Base-by-base conservation (phyloP, 1,140 invertebrate genomes). In the Pogonomyrmex californicus region DNA sequence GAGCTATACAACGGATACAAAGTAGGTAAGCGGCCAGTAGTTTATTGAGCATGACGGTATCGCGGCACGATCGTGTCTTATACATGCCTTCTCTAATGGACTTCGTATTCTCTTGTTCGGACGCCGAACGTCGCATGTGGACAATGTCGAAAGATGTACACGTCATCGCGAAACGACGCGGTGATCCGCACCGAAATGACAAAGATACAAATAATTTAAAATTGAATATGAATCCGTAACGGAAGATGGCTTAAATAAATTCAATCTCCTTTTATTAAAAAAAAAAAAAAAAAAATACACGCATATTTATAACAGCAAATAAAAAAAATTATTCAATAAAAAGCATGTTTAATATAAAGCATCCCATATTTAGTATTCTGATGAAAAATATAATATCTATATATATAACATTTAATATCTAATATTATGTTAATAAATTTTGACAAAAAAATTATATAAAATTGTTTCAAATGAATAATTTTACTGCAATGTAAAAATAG, bases 41-140 rank as follows among this genome's bases (percentile, higher is more conserved):
- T 90, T 90, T 91, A 91, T 91, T 88, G 90, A 86, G 86, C 89
- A 88, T 79, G 89, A 88, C 82, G 65, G 81, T 86, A 86, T 78
- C 82, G 89, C 82, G 77, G 89, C 86, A 91, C 88, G 89, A 88
- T 91, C 88, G 77, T 91, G 88, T 90, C 89, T 91, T 88, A 91
- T 86, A 75, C 81, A 82, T 56, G 82, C 68, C 82, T 62, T 38
- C 49, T 63, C 14, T 90, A 90, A 90, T 90, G 89, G 86, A 54
- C 47, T 51, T 3, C 38, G 49, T 33, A 41, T 86, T 65, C 76
- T 51, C 62, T 73, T 51, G 47, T 49, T 23, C 79, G 49, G 85
- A 85, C 30, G 75, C 41, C 79, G 44, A 63, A 62, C 79, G 75
- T 85, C 81, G 71, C 89, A 62, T 75, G 79, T 71, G 60, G 73